These are phyloP conservation scores for Chymomyza procnemis DNA, from an alignment of 2,888 invertebrate species.

Conservation along the genomic window DNA sequence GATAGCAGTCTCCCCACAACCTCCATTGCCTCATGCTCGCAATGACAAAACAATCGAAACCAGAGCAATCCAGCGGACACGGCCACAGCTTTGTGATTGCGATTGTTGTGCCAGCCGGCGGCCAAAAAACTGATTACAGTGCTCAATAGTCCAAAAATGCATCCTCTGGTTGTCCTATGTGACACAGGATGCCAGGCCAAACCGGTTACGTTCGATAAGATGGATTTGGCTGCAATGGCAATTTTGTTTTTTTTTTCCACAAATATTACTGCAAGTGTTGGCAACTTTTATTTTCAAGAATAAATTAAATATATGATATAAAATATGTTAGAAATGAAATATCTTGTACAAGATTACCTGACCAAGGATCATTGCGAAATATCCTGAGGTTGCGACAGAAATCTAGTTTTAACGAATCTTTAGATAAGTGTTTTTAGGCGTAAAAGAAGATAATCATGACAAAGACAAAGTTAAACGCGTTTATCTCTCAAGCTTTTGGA, in stretches of 20 bases:
- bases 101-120: slow-evolving; percentile 18
- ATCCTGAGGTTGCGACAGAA: too few relatives aligned
- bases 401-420: too few relatives aligned
- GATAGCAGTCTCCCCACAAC: slow-evolving; percentile 45
- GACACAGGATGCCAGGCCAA: neutral
- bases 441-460: too few relatives aligned
- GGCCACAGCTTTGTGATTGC: neutral
- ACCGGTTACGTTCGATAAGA: neutral
- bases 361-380: too few relatives aligned
- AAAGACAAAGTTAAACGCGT: too few relatives aligned
- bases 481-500: too few relatives aligned
- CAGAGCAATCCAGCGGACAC: slow-evolving; percentile 5
- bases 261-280: slow-evolving; percentile 63
- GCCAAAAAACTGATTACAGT: slow-evolving; percentile 59
- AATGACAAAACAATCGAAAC: neutral
- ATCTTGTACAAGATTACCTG: too few relatives aligned
- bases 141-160: slow-evolving; percentile 36
- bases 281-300: slow-evolving; percentile 58
- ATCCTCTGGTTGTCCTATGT: slow-evolving; percentile 6
- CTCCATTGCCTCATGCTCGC: neutral
- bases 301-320: too few relatives aligned
- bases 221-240: neutral
- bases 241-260: slow-evolving; percentile 4
- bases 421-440: too few relatives aligned
- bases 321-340: too few relatives aligned